Conservation (phyloP, 1,140 invertebrate species). For the Hermetia illucens region DNA sequence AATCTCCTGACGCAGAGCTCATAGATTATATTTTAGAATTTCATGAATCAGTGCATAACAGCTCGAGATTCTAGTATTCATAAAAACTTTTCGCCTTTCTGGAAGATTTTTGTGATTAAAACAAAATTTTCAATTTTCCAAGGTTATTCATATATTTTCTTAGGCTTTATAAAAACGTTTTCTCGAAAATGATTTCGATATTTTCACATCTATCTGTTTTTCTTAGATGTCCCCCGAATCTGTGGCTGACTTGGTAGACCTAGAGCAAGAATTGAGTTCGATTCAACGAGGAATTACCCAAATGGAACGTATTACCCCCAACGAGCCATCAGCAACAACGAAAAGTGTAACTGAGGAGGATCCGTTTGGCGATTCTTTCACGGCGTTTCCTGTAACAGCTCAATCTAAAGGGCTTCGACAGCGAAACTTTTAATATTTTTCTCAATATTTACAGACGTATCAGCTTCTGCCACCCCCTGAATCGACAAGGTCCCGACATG, state of each 20-base stretch:
- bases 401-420: not conserved
- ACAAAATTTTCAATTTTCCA: too few species aligned
- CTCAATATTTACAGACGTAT: slow-evolving; percentile 28
- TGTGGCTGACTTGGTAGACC: slow-evolving; percentile 75
- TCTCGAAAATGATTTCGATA: too few species aligned
- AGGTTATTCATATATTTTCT: too few species aligned
- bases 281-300: slow-evolving; percentile 77
- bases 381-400: slow-evolving; percentile 40
- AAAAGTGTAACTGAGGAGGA: slow-evolving; percentile 38
- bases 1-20: too few species aligned
- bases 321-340: slow-evolving; percentile 38
- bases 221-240: slow-evolving; percentile 32
- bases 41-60: too few species aligned
- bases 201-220: too few species aligned
- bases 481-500: slow-evolving; percentile 24
- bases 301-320: slow-evolving; percentile 72
- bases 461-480: slow-evolving; percentile 50
- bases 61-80: too few species aligned
- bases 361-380: slow-evolving; percentile 71
- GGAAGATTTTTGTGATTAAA: not conserved
- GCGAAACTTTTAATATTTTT: not conserved
- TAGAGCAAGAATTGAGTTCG: slow-evolving; percentile 83
- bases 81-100: too few species aligned
- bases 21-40: too few species aligned
- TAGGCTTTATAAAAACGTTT: too few species aligned